phyloP scores from a whole-genome alignment of 2,888 invertebrate species.

The Sphaerophoria rueppellii region DNA sequence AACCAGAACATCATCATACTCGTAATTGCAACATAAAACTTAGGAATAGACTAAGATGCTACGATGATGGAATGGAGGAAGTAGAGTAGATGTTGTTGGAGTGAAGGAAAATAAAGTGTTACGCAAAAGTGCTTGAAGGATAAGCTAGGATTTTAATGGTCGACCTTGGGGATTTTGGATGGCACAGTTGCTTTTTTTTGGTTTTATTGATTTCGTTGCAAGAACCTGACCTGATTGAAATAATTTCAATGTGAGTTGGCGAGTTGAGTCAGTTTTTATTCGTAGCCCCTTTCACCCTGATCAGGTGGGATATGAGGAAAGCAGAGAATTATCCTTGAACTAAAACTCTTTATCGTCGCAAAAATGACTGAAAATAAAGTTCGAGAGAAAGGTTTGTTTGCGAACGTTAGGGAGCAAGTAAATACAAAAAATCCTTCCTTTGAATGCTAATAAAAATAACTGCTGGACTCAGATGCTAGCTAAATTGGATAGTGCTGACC shows the following conservation, averaged over 20 bases:
- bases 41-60: constrained; percentile 31
- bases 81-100: neutral
- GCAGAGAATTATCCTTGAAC: neutral
- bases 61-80: constrained; percentile 14
- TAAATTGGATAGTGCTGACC: too few relatives aligned
- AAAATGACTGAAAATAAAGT: neutral
- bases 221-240: neutral
- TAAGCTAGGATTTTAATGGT: neutral
- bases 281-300: neutral
- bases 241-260: neutral
- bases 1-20: constrained; percentile 49
- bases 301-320: neutral
- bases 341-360: neutral
- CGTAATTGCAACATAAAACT: constrained; percentile 63
- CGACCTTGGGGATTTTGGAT: neutral
- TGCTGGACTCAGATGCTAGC: too few relatives aligned
- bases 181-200: neutral
- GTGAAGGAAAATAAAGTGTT: neutral
- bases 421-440: too few relatives aligned
- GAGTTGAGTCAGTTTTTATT: neutral
- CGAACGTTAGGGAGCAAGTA: too few relatives aligned
- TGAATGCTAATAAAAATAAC: too few relatives aligned
- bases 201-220: neutral
- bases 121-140: neutral
- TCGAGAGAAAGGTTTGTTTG: too few relatives aligned